Evolutionary conservation across 2,888 invertebrate species (phyloP), one percentile per base, ranked within the genome.

Genomic region (Drosophila cyrtoloma): DNA sequence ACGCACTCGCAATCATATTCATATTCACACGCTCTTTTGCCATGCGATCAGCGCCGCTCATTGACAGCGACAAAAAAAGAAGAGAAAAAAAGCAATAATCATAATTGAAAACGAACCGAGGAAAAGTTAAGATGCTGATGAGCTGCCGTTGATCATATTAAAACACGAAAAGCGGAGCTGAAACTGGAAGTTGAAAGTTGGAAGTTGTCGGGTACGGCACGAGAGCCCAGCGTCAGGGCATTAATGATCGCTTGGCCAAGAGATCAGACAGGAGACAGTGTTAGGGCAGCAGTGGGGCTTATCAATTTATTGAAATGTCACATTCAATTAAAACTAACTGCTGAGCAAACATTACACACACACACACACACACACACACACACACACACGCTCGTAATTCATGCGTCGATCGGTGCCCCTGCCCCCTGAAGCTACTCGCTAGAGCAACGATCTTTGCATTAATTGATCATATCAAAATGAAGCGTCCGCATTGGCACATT

Each of bases 291-390:
- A 70, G 72, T 65, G 69, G 72, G 60, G 82, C 78, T 79, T 82
- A 83, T 80, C 89, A 86, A 91, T 91, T 86, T 89, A 89, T 88
- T 91, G 86, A 90, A 89, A 90, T 91, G 89, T 91, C 89, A 89
- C 88, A 86, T 89, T 89, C 79, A 89, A 89, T 89, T 89, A 91
- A 91, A 90, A 85, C 79, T 78, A 90, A 88, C 90, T 81, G 87
- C 87, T 82, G 83, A 76, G 78, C 89, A 86, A 87, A 89, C 84
- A 87, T 79, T 72, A 62, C 73, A 77, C 68, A 57, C n/a, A 55
- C 50, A 52, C 60, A 57, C n/a, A 53, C 26, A 44, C 39, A 30
- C 28, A 60, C 22, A 39, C n/a, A 59, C n/a, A 39, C n/a, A 59
- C n/a, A n/a, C 19, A 14, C 1, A 68, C 9, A 30, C 30, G n/a